phyloP scores from a whole-genome alignment of 2,888 invertebrate genomes.

The Melanostoma scalare region DNA sequence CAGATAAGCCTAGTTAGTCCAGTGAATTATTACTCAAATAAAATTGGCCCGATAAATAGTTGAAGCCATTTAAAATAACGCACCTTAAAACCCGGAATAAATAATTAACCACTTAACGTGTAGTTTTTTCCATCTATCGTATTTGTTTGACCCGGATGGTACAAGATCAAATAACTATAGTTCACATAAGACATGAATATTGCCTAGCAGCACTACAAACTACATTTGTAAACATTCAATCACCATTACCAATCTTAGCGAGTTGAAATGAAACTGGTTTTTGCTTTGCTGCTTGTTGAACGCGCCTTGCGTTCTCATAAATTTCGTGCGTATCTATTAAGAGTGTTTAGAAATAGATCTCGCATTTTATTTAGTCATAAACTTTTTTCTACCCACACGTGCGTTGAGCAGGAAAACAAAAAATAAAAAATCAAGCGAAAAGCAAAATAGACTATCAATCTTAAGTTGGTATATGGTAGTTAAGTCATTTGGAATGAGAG shows the following conservation, averaged over 20 bases:
- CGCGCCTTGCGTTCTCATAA: conserved; percentile 59
- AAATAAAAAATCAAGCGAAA: conserved; percentile 10
- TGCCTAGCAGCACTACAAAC: conserved; percentile 15
- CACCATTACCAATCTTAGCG: conserved; percentile 42
- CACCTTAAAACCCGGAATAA: conserved; percentile 42
- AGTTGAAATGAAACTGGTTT: conserved; percentile 59
- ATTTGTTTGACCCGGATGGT: conserved; percentile 43
- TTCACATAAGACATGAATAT: conserved; percentile 50
- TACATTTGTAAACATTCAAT: conserved; percentile 62
- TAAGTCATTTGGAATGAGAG: conserved; percentile 29
- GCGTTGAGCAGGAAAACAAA: not conserved
- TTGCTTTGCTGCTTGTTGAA: conserved; percentile 27
- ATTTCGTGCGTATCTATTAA: conserved; percentile 51
- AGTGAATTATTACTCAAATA: conserved; percentile 27
- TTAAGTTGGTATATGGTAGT: conserved; percentile 45
- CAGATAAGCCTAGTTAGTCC: conserved; percentile 24
- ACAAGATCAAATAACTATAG: conserved; percentile 58
- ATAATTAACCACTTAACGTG: conserved; percentile 46
- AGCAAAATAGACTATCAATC: conserved; percentile 46
- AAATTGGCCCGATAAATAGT: conserved; percentile 22
- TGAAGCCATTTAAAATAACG: conserved; percentile 7
- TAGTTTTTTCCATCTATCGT: conserved; percentile 22
- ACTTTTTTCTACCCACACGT: conserved; percentile 27
- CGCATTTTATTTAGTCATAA: conserved; percentile 57
- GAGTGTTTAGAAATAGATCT: conserved; percentile 64